Evolutionary conservation across 2,113 vertebrate species (phyloP).

Genomic region (Puffinus mauretanicus): DNA sequence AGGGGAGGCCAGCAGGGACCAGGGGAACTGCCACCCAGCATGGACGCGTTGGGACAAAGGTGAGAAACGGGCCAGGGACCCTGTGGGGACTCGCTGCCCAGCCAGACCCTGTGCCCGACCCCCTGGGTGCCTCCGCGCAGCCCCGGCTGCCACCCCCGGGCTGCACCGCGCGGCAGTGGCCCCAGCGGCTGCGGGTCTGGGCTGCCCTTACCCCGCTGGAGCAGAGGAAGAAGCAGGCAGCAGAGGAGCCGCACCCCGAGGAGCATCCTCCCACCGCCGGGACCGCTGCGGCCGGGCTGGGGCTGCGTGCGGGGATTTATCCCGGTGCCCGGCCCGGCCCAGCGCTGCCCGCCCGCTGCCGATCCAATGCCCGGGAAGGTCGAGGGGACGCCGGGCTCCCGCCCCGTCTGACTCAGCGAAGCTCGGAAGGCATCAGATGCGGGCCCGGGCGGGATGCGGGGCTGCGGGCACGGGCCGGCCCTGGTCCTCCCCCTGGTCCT

Average conservation of each 20-base stretch:
- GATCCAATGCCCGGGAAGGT: not conserved
- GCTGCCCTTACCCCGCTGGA: not conserved
- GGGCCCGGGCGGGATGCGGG: not conserved
- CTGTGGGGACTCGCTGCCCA: not conserved
- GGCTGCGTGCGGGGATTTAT: not conserved
- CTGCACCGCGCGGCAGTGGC: not conserved
- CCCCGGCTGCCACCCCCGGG: not conserved
- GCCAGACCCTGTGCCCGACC: not conserved
- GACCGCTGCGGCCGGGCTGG: rapidly evolving
- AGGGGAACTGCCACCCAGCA: not conserved
- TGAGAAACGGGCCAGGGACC: not conserved
- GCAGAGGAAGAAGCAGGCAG: not conserved
- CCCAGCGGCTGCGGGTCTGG: too few relatives aligned
- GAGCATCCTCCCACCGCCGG: not conserved
- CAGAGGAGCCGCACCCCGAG: not conserved
- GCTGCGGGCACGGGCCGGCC: not conserved
- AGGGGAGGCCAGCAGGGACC: not conserved
- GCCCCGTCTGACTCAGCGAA: not conserved
- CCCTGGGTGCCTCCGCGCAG: rapidly evolving
- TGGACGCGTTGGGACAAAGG: rapidly evolving
- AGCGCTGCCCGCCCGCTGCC: not conserved
- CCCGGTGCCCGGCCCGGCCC: not conserved
- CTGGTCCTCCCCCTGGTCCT: not conserved
- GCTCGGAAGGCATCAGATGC: not conserved
- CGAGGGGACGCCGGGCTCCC: not conserved